Conservation (phyloP, 2,888 invertebrate species). For the Cheilosia variabilis region DNA sequence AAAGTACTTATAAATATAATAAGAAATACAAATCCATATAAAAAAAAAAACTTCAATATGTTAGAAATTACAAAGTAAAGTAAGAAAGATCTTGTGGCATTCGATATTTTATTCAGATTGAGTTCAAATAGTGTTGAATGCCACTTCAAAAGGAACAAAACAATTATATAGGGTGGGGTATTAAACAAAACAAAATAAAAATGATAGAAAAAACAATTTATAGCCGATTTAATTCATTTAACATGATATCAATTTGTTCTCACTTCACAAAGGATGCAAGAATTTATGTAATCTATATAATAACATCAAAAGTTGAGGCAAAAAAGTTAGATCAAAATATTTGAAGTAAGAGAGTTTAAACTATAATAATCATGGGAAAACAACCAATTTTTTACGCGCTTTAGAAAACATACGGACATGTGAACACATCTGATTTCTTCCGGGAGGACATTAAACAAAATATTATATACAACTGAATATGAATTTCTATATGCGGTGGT, state of each 20-base stretch:
- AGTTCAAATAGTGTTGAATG: not conserved
- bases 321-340: too few species aligned
- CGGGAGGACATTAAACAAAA: too few species aligned
- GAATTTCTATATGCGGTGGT: too few species aligned
- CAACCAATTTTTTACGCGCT: not conserved
- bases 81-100: conserved; percentile 8
- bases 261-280: conserved; percentile 2
- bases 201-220: not conserved
- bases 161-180: not conserved
- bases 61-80: conserved; percentile 12
- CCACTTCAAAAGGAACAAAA: not conserved
- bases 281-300: not conserved
- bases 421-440: too few species aligned
- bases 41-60: not conserved
- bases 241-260: not conserved
- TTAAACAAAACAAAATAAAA: too few species aligned
- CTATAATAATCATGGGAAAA: too few species aligned
- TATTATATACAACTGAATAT: too few species aligned
- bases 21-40: not conserved
- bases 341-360: too few species aligned
- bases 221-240: conserved; percentile 3
- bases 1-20: not conserved
- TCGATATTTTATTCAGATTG: conserved; percentile 6
- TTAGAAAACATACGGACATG: not conserved
- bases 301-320: not conserved